These are phyloP conservation scores for Masticophis lateralis DNA, from an alignment of 2,797 vertebrate genomes.

Conservation along the genomic window DNA sequence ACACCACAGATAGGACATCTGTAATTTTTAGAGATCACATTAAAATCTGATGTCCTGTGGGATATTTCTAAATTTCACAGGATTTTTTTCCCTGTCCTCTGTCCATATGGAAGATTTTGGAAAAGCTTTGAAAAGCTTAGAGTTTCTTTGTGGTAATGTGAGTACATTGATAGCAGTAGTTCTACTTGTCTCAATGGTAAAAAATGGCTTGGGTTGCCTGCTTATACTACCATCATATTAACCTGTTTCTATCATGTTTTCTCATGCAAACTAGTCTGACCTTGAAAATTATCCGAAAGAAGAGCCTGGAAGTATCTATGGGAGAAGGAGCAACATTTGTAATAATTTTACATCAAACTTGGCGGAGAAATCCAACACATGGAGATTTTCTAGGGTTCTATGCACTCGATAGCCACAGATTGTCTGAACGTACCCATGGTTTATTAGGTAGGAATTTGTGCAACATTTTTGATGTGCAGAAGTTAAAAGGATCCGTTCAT, in stretches of 20 bases:
- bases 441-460: conserved; percentile 81
- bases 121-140: neutral
- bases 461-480: neutral
- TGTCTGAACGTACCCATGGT: conserved; percentile 84
- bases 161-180: neutral
- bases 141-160: neutral
- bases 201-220: neutral
- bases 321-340: conserved; percentile 78
- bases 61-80: neutral
- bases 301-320: conserved; percentile 78
- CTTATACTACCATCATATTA: neutral
- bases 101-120: neutral
- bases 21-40: neutral
- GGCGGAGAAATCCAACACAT: conserved; percentile 79
- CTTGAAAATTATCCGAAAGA: conserved; percentile 76
- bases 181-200: neutral
- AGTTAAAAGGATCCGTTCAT: neutral
- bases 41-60: neutral
- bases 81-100: neutral
- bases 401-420: conserved; percentile 77
- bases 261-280: conserved; percentile 73
- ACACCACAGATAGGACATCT: neutral
- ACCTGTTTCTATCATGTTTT: conserved; percentile 11
- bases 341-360: conserved; percentile 83
- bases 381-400: conserved; percentile 89